Conservation (phyloP, 2,113 vertebrate genomes). For the Psammodynastes pulverulentus region DNA sequence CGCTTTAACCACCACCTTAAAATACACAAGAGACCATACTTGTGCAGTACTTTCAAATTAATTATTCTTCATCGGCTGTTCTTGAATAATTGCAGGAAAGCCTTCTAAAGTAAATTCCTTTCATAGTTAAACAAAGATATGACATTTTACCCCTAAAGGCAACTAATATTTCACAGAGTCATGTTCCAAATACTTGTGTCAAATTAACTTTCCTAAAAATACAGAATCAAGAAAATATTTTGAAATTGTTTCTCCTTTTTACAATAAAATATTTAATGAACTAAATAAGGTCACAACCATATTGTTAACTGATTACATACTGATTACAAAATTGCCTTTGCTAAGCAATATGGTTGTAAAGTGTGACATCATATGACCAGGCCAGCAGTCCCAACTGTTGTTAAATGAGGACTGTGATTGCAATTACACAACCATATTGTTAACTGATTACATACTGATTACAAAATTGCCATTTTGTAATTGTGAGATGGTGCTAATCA, state of each 20-base stretch:
- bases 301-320: neutral
- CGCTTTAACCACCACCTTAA: constrained; percentile 16
- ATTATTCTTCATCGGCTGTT: constrained; percentile 34
- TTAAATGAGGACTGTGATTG: neutral
- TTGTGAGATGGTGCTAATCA: neutral
- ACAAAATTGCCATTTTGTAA: neutral
- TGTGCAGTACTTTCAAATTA: constrained; percentile 28
- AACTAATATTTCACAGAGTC: constrained; percentile 15
- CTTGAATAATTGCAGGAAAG: constrained; percentile 26
- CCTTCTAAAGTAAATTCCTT: neutral
- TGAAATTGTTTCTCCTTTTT: neutral
- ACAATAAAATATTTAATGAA: neutral
- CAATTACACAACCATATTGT: neutral
- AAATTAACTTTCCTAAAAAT: neutral
- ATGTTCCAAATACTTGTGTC: neutral
- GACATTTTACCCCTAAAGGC: neutral
- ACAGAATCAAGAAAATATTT: neutral
- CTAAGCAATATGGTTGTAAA: neutral
- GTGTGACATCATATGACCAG: neutral
- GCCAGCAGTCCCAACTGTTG: neutral
- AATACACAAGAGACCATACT: constrained; percentile 16
- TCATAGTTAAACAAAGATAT: constrained; percentile 4
- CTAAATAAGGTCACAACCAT: neutral
- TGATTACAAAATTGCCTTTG: neutral
- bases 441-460: too few species aligned